Conservation (phyloP, 2,797 vertebrate genomes). For the Pangasius krempfi region DNA sequence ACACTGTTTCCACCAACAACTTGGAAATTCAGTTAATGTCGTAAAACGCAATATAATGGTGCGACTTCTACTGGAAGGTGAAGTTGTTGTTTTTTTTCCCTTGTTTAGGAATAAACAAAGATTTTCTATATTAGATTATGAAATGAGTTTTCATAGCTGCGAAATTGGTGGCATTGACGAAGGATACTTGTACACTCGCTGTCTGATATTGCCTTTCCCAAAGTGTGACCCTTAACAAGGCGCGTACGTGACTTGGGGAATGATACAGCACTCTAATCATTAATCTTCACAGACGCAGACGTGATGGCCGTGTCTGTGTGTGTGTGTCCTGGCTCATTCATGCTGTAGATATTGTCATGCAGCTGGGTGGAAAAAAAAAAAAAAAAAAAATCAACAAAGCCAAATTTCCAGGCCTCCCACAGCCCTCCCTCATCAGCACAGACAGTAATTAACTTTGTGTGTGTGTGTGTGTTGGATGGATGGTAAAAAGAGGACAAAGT, state of each 20-base stretch:
- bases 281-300: background rate
- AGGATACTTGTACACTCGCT: background rate
- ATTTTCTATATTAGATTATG: background rate
- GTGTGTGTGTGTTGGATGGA: constrained; percentile 36
- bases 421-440: constrained; percentile 38
- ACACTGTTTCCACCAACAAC: background rate
- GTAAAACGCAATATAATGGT: background rate
- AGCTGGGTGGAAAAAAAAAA: constrained; percentile 50
- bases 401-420: constrained; percentile 42
- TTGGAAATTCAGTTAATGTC: background rate
- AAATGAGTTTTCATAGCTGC: background rate
- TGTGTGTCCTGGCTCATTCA: constrained; percentile 1
- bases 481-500: constrained; percentile 45
- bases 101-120: background rate
- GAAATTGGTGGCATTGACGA: background rate
- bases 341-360: constrained; percentile 37
- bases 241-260: constrained; percentile 13
- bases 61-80: background rate
- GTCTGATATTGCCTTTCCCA: background rate
- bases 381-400: constrained; percentile 46
- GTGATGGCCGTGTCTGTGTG: constrained; percentile 11
- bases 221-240: background rate
- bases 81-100: background rate
- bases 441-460: constrained; percentile 44
- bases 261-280: constrained; percentile 18